A percentile compares a stretch with the other conserved stretches of the same genome.
Conservation (phyloP, 2,888 invertebrate genomes). For the Epicampocera succincta region DNA sequence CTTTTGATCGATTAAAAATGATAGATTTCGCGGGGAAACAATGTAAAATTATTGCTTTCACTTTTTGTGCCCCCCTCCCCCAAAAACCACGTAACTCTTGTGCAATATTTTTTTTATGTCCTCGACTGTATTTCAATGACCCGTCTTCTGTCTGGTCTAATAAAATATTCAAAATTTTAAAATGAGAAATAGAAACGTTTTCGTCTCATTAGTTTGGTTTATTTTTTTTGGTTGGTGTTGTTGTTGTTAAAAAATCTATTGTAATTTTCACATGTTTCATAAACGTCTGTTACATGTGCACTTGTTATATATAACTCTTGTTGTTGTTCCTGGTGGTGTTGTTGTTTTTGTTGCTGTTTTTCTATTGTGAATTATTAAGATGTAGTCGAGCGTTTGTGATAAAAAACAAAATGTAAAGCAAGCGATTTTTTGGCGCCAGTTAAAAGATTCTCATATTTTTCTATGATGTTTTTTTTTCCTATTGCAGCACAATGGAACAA, state of each 20-base stretch:
- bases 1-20: no score
- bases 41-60: no score
- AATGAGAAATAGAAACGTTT: neutral
- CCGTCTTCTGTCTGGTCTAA: neutral
- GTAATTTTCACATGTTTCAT: constrained; percentile 44
- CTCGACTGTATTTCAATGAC: no score
- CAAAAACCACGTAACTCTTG: no score
- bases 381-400: constrained; percentile 47
- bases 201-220: neutral
- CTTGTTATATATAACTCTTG: neutral
- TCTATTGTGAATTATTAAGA: constrained; percentile 42
- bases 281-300: neutral
- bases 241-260: constrained; percentile 9
- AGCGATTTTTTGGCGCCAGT: constrained; percentile 63
- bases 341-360: constrained; percentile 1
- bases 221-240: neutral
- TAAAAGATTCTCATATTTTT: constrained; percentile 37
- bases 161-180: constrained; percentile 11
- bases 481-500: constrained; percentile 2
- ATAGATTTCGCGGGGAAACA: no score
- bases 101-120: no score
- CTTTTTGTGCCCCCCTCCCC: no score
- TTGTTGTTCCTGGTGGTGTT: neutral
- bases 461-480: neutral
- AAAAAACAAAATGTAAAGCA: constrained; percentile 29